These are phyloP conservation scores for Tetrapedia diversipes DNA, from an alignment of 2,888 invertebrate species.

Conservation along the genomic window DNA sequence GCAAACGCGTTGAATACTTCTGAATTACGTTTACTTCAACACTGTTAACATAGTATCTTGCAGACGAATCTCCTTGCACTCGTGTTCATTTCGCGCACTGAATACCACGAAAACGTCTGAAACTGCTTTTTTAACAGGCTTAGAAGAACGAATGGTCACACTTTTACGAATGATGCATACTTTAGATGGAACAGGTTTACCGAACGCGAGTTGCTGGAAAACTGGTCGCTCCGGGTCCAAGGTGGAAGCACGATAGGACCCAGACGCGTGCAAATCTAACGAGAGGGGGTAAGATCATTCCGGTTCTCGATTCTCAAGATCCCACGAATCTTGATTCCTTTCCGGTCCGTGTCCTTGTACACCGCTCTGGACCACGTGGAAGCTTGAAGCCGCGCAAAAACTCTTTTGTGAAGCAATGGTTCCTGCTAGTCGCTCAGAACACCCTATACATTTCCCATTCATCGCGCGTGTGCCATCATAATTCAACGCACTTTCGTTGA, in stretches of 20 bases:
- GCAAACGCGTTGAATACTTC: conserved; percentile 2
- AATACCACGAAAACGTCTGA: neutral
- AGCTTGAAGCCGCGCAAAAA: conserved; percentile 41
- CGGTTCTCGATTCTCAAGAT: conserved; percentile 55
- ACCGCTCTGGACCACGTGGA: conserved; percentile 31
- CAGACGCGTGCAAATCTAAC: conserved; percentile 56
- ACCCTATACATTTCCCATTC: neutral
- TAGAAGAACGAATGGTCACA: neutral
- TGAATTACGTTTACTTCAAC: neutral
- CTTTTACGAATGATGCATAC: too few species aligned
- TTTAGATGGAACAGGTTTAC: conserved; percentile 49
- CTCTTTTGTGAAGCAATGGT: conserved; percentile 36
- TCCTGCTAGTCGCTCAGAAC: conserved; percentile 1
- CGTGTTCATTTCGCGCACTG: neutral
- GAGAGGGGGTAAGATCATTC: conserved; percentile 59
- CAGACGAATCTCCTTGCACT: neutral
- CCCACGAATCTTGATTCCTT: conserved; percentile 59
- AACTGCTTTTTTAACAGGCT: neutral
- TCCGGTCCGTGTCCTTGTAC: conserved; percentile 37
- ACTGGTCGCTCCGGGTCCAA: conserved; percentile 53
- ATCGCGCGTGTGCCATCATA: neutral
- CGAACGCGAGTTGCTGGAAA: conserved; percentile 51
- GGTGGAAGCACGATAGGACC: conserved; percentile 28
- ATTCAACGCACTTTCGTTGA: too few species aligned
- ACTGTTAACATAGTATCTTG: neutral